These are phyloP conservation scores for Aleiodes alternator DNA, from an alignment of 2,888 invertebrate species.

Conservation along the genomic window DNA sequence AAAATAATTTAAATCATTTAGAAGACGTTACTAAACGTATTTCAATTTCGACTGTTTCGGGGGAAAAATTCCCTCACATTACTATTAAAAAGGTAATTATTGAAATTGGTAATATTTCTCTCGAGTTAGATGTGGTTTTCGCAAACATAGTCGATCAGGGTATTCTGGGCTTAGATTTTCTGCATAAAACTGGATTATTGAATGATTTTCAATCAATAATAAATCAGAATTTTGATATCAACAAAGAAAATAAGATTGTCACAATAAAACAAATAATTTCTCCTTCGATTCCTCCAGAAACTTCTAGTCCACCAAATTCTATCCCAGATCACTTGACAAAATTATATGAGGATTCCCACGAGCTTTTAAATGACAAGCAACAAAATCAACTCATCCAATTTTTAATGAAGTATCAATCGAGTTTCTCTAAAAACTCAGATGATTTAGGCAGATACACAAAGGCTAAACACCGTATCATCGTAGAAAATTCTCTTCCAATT, in stretches of 20 bases:
- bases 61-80: background rate
- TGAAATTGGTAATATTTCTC: background rate
- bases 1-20: background rate
- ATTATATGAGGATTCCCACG: background rate
- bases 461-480: background rate
- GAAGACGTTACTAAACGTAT: background rate
- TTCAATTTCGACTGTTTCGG: background rate
- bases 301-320: background rate
- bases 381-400: background rate
- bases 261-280: too few relatives aligned
- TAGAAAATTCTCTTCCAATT: background rate
- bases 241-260: background rate
- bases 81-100: background rate
- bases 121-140: background rate
- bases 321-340: background rate
- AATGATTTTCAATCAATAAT: background rate
- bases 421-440: background rate
- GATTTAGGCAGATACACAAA: background rate
- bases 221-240: background rate
- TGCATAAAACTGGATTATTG: background rate
- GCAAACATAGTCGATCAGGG: background rate
- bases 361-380: background rate
- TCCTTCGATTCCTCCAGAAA: background rate
- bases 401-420: slow-evolving; percentile 2
- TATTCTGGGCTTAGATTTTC: slow-evolving; percentile 13